These are phyloP conservation scores for Aphidius gifuensis DNA, from an alignment of 1,140 invertebrate species.

Conservation along the genomic window DNA sequence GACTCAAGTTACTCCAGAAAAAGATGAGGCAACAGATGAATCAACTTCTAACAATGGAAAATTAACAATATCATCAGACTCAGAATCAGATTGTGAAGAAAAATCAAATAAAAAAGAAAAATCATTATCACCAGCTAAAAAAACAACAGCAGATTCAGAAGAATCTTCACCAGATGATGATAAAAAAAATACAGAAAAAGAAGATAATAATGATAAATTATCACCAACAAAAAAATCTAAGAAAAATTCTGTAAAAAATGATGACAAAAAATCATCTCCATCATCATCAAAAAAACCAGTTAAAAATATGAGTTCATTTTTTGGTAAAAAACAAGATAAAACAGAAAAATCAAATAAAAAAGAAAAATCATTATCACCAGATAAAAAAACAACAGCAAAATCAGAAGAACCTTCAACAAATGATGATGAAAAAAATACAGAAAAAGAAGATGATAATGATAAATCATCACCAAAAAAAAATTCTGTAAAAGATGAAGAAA, in stretches of 20 bases:
- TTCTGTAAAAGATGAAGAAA: neutral
- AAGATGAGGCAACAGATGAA: slow-evolving; percentile 6
- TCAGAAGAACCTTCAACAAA: neutral
- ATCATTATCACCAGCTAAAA: neutral
- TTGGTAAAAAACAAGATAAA: slow-evolving; percentile 27
- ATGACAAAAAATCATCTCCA: slow-evolving; percentile 9
- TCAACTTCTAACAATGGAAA: neutral
- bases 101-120: neutral
- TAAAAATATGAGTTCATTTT: slow-evolving; percentile 1
- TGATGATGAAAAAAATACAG: neutral
- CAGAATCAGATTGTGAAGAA: slow-evolving; percentile 2
- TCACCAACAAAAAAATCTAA: neutral
- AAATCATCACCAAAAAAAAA: neutral
- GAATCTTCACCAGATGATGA: slow-evolving; percentile 9
- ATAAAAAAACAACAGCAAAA: neutral
- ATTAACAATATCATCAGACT: neutral
- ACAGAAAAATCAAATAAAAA: neutral
- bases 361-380: neutral
- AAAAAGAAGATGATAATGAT: neutral
- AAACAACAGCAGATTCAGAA: neutral
- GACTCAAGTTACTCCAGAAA: slow-evolving; percentile 21
- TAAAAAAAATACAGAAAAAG: neutral
- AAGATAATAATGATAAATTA: neutral
- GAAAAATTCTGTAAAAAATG: neutral
- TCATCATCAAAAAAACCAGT: slow-evolving; percentile 14